Conservation (phyloP, 2,113 vertebrate species). For the Thunnus maccoyii region DNA sequence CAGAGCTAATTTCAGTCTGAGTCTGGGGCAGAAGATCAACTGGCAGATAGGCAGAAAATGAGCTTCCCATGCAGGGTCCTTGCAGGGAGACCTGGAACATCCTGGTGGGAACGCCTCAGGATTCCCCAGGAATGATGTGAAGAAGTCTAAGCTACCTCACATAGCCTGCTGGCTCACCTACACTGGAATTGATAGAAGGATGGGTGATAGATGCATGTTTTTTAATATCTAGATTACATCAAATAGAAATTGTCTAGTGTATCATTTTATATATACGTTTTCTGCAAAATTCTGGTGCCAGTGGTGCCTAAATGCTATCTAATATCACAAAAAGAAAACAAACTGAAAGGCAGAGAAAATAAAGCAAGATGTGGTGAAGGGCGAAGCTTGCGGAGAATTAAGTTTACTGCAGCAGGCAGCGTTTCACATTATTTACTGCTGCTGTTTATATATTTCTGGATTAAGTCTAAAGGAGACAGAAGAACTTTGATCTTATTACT, state of each 20-base stretch:
- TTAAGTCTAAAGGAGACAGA: constrained; percentile 15
- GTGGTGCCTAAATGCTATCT: not conserved
- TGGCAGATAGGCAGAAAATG: not conserved
- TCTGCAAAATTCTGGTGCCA: no score
- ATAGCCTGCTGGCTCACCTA: not conserved
- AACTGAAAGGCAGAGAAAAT: not conserved
- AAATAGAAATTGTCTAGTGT: no score
- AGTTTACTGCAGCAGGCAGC: constrained; percentile 1
- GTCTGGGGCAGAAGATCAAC: no score
- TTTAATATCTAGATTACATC: no score
- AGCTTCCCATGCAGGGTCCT: not conserved
- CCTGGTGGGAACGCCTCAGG: not conserved
- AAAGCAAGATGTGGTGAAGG: not conserved
- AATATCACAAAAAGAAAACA: constrained; percentile 6
- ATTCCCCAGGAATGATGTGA: no score
- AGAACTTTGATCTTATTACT: constrained; percentile 22
- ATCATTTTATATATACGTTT: no score
- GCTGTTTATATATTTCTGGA: constrained; percentile 21
- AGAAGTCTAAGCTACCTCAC: not conserved
- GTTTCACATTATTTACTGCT: not conserved
- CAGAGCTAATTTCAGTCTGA: no score
- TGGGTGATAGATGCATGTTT: no score
- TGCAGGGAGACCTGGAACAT: not conserved
- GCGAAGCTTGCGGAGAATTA: not conserved
- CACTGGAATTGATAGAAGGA: not conserved